Base-by-base conservation (phyloP, 2,888 invertebrate species). In the Yponomeuta malinellus region DNA sequence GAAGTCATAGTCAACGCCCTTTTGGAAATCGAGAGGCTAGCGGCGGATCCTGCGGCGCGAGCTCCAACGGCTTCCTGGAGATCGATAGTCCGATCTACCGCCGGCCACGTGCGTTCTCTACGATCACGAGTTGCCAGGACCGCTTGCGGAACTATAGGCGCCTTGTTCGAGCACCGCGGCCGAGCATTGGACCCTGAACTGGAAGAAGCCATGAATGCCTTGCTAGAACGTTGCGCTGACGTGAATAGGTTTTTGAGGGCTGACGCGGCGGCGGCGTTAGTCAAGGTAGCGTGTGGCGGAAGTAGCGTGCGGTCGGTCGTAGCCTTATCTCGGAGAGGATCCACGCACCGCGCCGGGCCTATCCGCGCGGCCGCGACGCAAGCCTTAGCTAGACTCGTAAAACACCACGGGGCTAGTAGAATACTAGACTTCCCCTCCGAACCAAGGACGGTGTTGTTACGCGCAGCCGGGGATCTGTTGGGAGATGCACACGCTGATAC, bases 241-340 rank as follows among this genome's bases (percentile, higher is more conserved):
- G 98, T 98, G 9, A 98, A 98, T 88, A 95, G 96, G 77, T 98
- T 99, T 83, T 93, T 99, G 70, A 93, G 98, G 33, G 96, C 96
- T 59, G 99, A 99, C 86, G 97, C 98, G 3, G 95, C 96, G 72
- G 93, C 93, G 10, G 97, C 98, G 1, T 87, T 99, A 65, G 96
- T 95, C 77, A 93, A 94, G 15, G 95, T 99, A 94, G 95, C 97
- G 72, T 95, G 96, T 72, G 93, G 95, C 73, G 93, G 97, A 29
- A 94, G 95, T 48, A 94, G 96, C 8, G 89, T 93, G 8, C 95
- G 95, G 76, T 94, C 95, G 0, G 93, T 95, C 2, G 88, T 93
- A 43, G 94, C 96, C 10, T 84, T 97, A 71, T 93, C 95, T 8
- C 87, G 93, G 59, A 94, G 95, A 73, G 97, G 97, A 0, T 95